Evolutionary conservation across 30 jellyfish, hydroid and myxozoan species (phyloP).

Genomic region (Calvadosia cruxmelitensis): DNA sequence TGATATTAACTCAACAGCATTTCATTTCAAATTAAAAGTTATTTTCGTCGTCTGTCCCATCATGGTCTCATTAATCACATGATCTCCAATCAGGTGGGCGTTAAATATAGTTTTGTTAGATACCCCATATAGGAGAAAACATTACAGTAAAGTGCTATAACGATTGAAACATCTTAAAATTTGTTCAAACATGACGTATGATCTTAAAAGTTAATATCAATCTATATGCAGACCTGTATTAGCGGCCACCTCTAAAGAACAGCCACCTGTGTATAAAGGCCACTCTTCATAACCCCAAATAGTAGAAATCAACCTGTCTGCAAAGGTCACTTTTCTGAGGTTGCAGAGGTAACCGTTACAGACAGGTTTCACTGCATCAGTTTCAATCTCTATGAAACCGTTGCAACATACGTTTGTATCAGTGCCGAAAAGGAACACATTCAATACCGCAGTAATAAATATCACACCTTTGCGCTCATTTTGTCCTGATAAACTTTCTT

Average conservation of each 20-base stretch:
- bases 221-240: not conserved
- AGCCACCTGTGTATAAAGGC: not conserved
- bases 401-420: not conserved
- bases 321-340: not conserved
- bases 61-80: too few species aligned
- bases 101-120: too few species aligned
- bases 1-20: too few species aligned
- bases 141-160: not conserved
- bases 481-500: not conserved
- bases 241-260: not conserved
- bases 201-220: not conserved
- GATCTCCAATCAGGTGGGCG: too few species aligned
- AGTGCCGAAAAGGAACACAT: too few species aligned
- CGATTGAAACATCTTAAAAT: not conserved
- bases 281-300: not conserved
- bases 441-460: too few species aligned
- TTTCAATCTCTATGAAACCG: not conserved
- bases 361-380: not conserved
- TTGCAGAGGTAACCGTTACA: not conserved
- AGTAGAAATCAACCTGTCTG: not conserved
- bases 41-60: too few species aligned
- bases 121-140: not conserved
- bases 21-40: too few species aligned
- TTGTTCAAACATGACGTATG: not conserved
- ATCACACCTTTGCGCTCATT: constrained; percentile 21